Conservation (phyloP, 2,797 vertebrate genomes). For the Microhierax caerulescens region DNA sequence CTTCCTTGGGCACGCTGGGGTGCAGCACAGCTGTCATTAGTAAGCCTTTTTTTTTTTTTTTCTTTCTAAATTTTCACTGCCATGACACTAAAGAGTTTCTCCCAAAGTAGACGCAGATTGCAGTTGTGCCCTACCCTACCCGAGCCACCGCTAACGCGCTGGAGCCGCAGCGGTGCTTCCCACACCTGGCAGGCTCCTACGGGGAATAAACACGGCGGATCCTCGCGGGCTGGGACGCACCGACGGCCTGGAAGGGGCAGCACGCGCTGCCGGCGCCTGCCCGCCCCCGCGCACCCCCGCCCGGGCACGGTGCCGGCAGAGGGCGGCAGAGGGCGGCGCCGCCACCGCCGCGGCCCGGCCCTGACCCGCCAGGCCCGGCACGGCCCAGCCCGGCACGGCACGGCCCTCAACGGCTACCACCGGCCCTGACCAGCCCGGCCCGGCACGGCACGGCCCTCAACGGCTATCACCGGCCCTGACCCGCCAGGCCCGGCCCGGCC, state of each 20-base stretch:
- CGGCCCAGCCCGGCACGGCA: too few species aligned
- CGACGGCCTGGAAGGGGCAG: not conserved
- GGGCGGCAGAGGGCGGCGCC: not conserved
- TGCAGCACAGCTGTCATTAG: not conserved
- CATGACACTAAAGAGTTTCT: not conserved
- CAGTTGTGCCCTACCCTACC: not conserved
- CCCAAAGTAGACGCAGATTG: not conserved
- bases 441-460: too few species aligned
- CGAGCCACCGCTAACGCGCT: accelerated
- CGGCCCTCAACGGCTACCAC: too few species aligned
- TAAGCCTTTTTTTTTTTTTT: too few species aligned
- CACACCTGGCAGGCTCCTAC: not conserved
- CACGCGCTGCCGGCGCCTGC: not conserved
- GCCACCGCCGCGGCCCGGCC: too few species aligned
- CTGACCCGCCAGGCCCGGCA: not conserved
- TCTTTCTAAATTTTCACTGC: not conserved
- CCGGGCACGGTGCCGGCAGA: not conserved
- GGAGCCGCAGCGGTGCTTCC: not conserved
- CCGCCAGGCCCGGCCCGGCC: too few species aligned
- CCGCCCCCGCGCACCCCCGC: not conserved
- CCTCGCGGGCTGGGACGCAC: not conserved
- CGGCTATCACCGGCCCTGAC: too few species aligned
- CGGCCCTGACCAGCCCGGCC: too few species aligned
- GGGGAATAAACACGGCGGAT: not conserved
- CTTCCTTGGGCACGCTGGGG: accelerated